phyloP scores from a whole-genome alignment of 2,797 vertebrate genomes.

The Tadarida brasiliensis region DNA sequence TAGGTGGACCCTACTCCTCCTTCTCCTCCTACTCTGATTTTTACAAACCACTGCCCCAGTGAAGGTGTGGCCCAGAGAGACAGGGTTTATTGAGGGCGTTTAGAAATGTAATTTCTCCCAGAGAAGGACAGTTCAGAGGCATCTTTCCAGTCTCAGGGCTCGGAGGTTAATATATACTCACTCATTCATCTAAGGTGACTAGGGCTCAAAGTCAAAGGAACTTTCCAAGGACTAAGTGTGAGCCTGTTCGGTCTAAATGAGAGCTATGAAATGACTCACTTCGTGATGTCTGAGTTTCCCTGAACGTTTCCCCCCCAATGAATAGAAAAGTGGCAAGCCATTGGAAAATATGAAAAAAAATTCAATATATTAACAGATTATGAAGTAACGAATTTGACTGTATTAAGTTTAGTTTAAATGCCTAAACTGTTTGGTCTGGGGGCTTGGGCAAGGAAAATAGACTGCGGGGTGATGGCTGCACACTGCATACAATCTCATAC shows the following conservation, averaged over 20 bases:
- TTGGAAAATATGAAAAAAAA: background rate
- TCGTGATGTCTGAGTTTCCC: background rate
- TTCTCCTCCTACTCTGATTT: background rate
- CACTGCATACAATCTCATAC: background rate
- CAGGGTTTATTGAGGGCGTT: background rate
- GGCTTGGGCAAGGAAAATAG: background rate
- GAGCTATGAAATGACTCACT: background rate
- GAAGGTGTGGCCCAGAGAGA: background rate
- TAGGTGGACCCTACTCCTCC: background rate
- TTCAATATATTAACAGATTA: background rate
- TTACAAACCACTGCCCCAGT: too few relatives aligned
- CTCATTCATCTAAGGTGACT: background rate
- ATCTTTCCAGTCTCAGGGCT: background rate
- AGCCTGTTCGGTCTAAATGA: background rate
- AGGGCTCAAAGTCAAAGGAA: background rate
- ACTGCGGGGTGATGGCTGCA: background rate
- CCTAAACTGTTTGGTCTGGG: background rate
- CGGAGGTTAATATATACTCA: background rate
- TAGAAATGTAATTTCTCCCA: background rate
- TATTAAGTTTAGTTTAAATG: background rate
- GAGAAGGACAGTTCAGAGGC: background rate
- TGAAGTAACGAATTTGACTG: background rate
- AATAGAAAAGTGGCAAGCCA: background rate
- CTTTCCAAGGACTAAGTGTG: background rate
- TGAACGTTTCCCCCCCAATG: accelerated